phyloP scores from a whole-genome alignment of 2,888 invertebrate species.

The Sesamia inferens region DNA sequence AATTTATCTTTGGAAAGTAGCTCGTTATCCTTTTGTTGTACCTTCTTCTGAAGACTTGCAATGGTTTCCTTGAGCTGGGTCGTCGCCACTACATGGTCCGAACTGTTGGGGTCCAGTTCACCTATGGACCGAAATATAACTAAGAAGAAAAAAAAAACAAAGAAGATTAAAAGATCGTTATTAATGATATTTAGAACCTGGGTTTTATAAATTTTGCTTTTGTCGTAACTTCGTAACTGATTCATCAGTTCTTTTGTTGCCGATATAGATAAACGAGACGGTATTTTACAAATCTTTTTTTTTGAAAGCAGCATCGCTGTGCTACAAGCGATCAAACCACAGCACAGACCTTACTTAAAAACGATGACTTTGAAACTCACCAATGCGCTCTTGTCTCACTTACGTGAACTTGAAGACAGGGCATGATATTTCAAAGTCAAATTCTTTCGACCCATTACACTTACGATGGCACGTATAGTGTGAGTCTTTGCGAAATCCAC shows the following conservation, averaged over 20 bases:
- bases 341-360: conserved; percentile 6
- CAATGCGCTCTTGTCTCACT: not conserved
- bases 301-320: not conserved
- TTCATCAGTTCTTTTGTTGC: conserved; percentile 14
- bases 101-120: conserved; percentile 95
- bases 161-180: conserved; percentile 27
- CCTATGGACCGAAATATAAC: conserved; percentile 72
- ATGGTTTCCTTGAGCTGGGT: conserved; percentile 98
- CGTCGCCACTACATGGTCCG: conserved; percentile 98
- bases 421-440: not conserved
- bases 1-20: conserved; percentile 96
- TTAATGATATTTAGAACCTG: conserved; percentile 14
- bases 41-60: conserved; percentile 96
- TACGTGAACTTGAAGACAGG: conserved; percentile 1
- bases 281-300: not conserved
- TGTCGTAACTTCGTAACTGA: conserved; percentile 12
- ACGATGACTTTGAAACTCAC: not conserved
- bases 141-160: conserved; percentile 53
- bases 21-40: conserved; percentile 95
- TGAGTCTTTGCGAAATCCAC: conserved; percentile 21
- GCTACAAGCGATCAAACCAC: not conserved
- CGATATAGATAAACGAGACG: not conserved
- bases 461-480: conserved; percentile 29
- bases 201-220: conserved; percentile 35
- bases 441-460: conserved; percentile 18